Evolutionary conservation across 2,797 vertebrate species (phyloP).

Genomic region (Danio jaintianensis): DNA sequence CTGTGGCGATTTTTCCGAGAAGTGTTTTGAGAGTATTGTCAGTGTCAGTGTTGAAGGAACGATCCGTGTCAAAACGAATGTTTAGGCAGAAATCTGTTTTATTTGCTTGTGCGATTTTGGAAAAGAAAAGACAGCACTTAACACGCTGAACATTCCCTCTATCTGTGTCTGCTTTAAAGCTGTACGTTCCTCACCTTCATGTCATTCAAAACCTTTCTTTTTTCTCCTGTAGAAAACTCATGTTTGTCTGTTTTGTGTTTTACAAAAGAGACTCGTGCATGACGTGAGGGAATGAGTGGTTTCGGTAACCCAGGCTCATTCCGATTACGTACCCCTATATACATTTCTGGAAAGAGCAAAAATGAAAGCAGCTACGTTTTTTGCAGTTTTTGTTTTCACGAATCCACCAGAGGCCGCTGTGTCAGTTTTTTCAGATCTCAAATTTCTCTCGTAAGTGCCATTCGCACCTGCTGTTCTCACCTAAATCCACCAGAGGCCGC

Average conservation of each 20-base stretch:
- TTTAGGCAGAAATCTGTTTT: conserved; percentile 34
- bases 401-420: no score
- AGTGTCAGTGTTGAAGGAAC: conserved; percentile 30
- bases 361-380: no score
- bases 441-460: no score
- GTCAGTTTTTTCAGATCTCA: no score
- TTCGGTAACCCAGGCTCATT: no score
- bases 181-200: background rate
- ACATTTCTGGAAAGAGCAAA: no score
- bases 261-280: background rate
- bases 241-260: background rate
- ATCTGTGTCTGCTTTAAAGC: no score
- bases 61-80: conserved; percentile 52
- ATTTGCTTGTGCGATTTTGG: background rate
- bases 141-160: conserved; percentile 1
- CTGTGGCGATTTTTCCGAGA: conserved; percentile 35
- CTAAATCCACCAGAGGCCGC: no score
- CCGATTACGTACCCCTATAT: no score
- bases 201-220: background rate
- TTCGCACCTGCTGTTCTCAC: no score
- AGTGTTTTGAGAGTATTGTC: conserved; percentile 39
- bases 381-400: no score
- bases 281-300: background rate
- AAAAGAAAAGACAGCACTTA: conserved; percentile 12
- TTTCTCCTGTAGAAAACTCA: background rate